These are phyloP conservation scores for Drosophila guanche DNA, from an alignment of 1,140 invertebrate species.

Conservation along the genomic window DNA sequence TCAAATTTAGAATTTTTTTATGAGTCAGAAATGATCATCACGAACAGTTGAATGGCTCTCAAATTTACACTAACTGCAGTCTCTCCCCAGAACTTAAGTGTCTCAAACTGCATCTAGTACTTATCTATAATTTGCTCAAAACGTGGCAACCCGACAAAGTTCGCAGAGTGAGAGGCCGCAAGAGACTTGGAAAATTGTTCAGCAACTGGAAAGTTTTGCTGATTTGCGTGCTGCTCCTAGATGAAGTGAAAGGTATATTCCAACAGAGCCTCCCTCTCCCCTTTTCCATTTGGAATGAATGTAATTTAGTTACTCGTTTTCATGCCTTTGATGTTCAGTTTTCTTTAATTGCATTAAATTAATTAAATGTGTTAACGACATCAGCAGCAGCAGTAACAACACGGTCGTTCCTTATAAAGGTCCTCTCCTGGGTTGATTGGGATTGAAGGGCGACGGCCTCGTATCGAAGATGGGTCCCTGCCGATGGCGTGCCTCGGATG, in stretches of 20 bases:
- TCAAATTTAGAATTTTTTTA: slow-evolving; percentile 60
- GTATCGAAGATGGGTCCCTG: slow-evolving; percentile 39
- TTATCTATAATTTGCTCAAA: too few species aligned
- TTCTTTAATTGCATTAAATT: slow-evolving; percentile 67
- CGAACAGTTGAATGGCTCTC: background rate
- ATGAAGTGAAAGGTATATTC: background rate
- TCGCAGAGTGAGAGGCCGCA: background rate
- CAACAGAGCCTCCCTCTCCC: background rate
- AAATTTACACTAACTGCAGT: too few species aligned
- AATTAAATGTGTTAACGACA: slow-evolving; percentile 63
- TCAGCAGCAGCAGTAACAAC: slow-evolving; percentile 12
- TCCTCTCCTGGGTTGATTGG: slow-evolving; percentile 35
- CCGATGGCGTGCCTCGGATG: slow-evolving; percentile 11
- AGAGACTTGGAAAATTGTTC: slow-evolving; percentile 48
- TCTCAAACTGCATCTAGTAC: too few species aligned
- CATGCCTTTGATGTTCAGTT: slow-evolving; percentile 52
- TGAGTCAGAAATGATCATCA: slow-evolving; percentile 39
- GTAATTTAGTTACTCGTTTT: slow-evolving; percentile 50
- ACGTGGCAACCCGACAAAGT: background rate
- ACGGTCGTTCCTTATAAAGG: background rate
- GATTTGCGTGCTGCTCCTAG: slow-evolving; percentile 5
- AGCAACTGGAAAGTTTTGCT: slow-evolving; percentile 33
- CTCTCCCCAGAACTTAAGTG: too few species aligned
- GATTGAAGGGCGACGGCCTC: slow-evolving; percentile 62
- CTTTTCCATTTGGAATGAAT: slow-evolving; percentile 1